These are phyloP conservation scores for Cladopsammia gracilis DNA, from an alignment of 64 coral and sea anemone genomes.

Conservation along the genomic window DNA sequence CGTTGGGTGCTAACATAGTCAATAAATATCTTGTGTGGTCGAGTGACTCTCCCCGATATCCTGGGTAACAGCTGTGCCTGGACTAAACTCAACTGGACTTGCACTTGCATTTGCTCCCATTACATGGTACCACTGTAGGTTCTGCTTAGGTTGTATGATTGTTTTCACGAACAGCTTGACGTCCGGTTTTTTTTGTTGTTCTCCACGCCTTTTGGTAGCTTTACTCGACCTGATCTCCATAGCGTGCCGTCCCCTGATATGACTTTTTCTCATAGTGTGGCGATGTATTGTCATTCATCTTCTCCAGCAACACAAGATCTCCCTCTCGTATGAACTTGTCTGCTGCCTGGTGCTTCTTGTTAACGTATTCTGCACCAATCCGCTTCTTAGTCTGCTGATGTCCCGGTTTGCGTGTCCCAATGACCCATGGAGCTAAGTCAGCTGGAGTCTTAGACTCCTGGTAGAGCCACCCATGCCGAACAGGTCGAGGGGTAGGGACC, in stretches of 20 bases:
- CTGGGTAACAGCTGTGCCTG: not conserved
- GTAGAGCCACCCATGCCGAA: too few relatives aligned
- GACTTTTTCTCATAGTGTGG: constrained; percentile 26
- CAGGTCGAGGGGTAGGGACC: too few relatives aligned
- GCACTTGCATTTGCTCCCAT: too few relatives aligned
- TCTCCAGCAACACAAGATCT: constrained; percentile 5
- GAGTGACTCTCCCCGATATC: not conserved
- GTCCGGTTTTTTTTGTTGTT: not conserved
- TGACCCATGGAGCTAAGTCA: too few relatives aligned
- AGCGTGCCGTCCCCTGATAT: not conserved
- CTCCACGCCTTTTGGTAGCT: constrained; percentile 28
- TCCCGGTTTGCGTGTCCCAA: too few relatives aligned
- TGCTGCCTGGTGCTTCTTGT: not conserved
- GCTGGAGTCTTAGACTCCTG: too few relatives aligned
- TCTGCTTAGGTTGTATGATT: not conserved
- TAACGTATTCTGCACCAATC: constrained; percentile 3
- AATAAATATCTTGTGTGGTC: not conserved
- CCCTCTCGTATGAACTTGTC: not conserved
- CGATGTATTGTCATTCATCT: constrained; percentile 21
- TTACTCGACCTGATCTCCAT: constrained; percentile 10
- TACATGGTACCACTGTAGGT: not conserved
- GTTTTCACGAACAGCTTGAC: not conserved
- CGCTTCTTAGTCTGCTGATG: too few relatives aligned
- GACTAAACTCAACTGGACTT: not conserved
- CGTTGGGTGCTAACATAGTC: constrained; percentile 5